Evolutionary conservation across 2,888 invertebrate genomes (phyloP).

Genomic region (Brachylomia viminalis): DNA sequence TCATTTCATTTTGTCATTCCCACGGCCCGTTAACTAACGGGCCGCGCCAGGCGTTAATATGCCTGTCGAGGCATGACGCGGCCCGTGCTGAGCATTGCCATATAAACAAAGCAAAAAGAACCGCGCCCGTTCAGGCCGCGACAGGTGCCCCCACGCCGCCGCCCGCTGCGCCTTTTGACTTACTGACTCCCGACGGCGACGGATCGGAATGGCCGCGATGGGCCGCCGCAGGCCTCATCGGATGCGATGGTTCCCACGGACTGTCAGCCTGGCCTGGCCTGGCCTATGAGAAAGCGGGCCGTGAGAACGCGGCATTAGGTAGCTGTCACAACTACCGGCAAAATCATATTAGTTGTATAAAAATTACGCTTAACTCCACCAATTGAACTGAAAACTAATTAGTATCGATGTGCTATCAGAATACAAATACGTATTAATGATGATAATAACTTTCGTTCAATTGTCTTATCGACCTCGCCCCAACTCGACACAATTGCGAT

Average conservation of each 20-base stretch:
- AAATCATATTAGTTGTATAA: background rate
- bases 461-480: slow-evolving; percentile 3
- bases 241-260: background rate
- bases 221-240: no score
- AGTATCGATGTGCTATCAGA: slow-evolving; percentile 13
- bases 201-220: background rate
- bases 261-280: background rate
- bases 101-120: no score
- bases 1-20: no score
- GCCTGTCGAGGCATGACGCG: no score
- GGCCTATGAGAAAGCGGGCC: background rate
- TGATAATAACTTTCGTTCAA: slow-evolving; percentile 10
- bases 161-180: background rate
- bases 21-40: no score
- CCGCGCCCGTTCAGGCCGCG: no score
- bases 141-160: background rate
- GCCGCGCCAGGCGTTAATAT: no score
- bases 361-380: background rate
- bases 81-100: no score
- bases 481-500: background rate
- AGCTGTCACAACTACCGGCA: background rate
- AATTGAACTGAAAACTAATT: slow-evolving; percentile 36
- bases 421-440: background rate
- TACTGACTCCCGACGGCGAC: background rate
- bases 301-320: background rate